Percentiles rank a stretch among this genome's conserved stretches.
Conservation (phyloP, 1,140 invertebrate species). For the Drosophila nigromelanica region DNA sequence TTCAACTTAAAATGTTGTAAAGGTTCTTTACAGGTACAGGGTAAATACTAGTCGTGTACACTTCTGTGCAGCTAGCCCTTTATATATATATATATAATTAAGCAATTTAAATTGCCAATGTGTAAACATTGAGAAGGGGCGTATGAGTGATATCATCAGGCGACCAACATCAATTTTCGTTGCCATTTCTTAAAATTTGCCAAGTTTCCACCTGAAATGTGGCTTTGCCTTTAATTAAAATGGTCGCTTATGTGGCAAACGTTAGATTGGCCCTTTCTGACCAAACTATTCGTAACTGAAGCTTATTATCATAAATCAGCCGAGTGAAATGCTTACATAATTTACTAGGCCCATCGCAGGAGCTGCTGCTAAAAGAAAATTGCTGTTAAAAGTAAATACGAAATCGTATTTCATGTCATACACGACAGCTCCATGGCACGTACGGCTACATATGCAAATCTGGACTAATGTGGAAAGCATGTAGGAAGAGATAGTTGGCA, state of each 20-base stretch:
- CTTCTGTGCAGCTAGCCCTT: too few relatives aligned
- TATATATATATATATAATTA: too few relatives aligned
- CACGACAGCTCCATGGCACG: slow-evolving; percentile 33
- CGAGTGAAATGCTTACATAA: slow-evolving; percentile 58
- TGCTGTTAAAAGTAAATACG: slow-evolving; percentile 69
- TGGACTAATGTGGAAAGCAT: background rate
- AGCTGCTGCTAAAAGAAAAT: slow-evolving; percentile 65
- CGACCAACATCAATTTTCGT: background rate
- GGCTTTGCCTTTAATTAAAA: slow-evolving; percentile 63
- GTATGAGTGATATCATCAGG: too few relatives aligned
- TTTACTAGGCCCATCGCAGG: slow-evolving; percentile 56
- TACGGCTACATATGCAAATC: slow-evolving; percentile 32
- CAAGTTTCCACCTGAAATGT: slow-evolving; percentile 29
- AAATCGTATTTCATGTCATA: slow-evolving; percentile 71
- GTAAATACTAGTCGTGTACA: too few relatives aligned
- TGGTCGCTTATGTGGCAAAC: slow-evolving; percentile 28
- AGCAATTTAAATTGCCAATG: too few relatives aligned
- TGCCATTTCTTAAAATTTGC: slow-evolving; percentile 24
- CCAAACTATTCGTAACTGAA: slow-evolving; percentile 30
- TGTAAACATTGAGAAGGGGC: too few relatives aligned
- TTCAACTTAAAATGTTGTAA: too few relatives aligned
- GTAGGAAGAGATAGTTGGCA: background rate
- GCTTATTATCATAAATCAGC: slow-evolving; percentile 62
- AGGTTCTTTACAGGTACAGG: too few relatives aligned
- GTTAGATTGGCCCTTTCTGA: slow-evolving; percentile 18